Evolutionary conservation across 2,113 vertebrate species (phyloP), one percentile per base, ranked within the genome.

Genomic region (Electrona antarctica): DNA sequence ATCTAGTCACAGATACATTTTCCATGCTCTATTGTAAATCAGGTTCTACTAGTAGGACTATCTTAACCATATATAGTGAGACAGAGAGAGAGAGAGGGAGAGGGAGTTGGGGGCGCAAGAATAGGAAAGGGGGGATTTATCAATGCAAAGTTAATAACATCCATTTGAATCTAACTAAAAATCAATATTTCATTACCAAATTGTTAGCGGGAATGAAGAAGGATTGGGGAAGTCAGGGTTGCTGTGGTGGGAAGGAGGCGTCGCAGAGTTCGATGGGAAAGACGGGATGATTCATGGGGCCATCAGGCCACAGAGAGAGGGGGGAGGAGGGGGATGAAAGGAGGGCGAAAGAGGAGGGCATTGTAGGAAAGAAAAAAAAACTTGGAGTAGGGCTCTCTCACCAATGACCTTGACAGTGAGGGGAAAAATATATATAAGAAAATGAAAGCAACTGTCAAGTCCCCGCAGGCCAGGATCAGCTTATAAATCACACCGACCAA

Each of bases 111-210:
- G 21, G 21, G 21, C 21, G 21, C 21, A 41, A 49, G 47, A 73
- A 76, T 71, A 92, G 94, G 92, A 87, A 92, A 93, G 87, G 93
- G 95, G 94, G 94, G 92, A 98, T 99, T 98, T 98, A 98, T 99
- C 98, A 99, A 99, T 99, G 97, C 97, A 99, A 99, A 99, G 96
- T 97, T 99, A 98, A 99, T 98, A 99, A 99, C 97, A 97, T 98
- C 98, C 97, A 99, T 99, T 99, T 99, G 96, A 99, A 99, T 99
- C 97, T 99, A 99, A 99, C 96, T 97, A 99, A 99, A 99, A 99
- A 99, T 99, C 98, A 98, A 99, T 99, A 99, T 99, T 99, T 99
- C 97, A 99, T 99, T 99, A 99, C 97, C 97, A 99, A 99, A 99
- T 99, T 99, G 98, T 99, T 98, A 99, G 96, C 89, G 91, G 95